Conservation (phyloP, 2,888 invertebrate genomes). For the Coelopa pilipes region DNA sequence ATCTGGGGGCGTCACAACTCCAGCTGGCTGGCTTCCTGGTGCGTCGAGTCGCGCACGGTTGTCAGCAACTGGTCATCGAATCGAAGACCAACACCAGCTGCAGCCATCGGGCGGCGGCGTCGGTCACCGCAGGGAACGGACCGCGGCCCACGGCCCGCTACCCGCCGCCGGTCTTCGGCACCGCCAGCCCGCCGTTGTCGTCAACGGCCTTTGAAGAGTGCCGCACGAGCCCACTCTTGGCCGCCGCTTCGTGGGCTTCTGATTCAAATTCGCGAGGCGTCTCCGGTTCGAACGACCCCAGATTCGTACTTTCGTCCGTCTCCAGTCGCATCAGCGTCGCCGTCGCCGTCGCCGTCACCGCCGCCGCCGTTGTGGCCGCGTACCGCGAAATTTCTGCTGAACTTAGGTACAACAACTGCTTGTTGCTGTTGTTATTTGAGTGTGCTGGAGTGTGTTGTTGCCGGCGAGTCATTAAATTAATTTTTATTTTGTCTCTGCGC, state of each 20-base stretch:
- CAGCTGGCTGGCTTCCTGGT: neutral
- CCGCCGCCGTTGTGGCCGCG: neutral
- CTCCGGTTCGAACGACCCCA: neutral
- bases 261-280: slow-evolving; percentile 30
- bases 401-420: slow-evolving; percentile 7
- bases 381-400: slow-evolving; percentile 30
- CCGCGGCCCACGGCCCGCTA: too few species aligned
- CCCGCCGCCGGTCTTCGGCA: too few species aligned
- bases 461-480: slow-evolving; percentile 28
- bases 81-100: neutral
- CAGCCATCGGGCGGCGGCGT: neutral
- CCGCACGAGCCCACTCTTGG: slow-evolving; percentile 25
- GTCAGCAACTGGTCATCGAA: neutral
- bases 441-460: slow-evolving; percentile 9
- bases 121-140: neutral
- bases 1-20: neutral
- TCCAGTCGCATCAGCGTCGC: too few species aligned
- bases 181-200: too few species aligned
- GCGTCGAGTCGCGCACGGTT: too few species aligned
- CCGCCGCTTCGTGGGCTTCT: neutral
- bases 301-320: too few species aligned
- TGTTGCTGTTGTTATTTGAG: neutral
- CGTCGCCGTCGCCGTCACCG: too few species aligned
- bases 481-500: slow-evolving; percentile 17
- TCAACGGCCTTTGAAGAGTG: slow-evolving; percentile 23